Percentiles rank a stretch among this genome's conserved stretches.
phyloP scores from a whole-genome alignment of 2,888 invertebrate genomes.

The Synanthedon formicaeformis region DNA sequence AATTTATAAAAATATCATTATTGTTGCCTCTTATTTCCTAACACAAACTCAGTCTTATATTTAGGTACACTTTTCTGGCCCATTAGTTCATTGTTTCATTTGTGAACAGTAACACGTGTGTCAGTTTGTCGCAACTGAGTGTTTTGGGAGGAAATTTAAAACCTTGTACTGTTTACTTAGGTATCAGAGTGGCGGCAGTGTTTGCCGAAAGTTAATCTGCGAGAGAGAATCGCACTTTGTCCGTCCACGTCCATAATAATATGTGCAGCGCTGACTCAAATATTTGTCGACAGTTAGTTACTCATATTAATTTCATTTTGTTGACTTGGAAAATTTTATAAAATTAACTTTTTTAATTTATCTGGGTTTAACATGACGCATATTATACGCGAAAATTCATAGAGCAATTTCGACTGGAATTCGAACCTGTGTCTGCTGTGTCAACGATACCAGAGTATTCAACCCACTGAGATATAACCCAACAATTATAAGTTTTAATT shows the following conservation, averaged over 20 bases:
- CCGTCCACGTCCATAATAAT: slow-evolving; percentile 3
- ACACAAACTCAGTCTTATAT: background rate
- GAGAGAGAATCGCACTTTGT: slow-evolving; percentile 2
- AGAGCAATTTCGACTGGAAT: too few species aligned
- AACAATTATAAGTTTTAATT: too few species aligned
- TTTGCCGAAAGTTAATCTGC: slow-evolving; percentile 3
- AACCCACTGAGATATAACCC: too few species aligned
- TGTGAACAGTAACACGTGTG: too few species aligned
- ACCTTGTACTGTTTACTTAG: background rate
- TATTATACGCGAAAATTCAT: too few species aligned
- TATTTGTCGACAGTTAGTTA: slow-evolving; percentile 9
- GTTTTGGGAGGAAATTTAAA: background rate
- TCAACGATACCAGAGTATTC: too few species aligned
- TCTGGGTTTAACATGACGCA: too few species aligned
- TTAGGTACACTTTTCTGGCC: background rate
- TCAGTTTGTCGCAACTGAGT: too few species aligned
- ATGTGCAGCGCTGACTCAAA: slow-evolving; percentile 8
- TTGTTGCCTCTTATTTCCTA: too few species aligned
- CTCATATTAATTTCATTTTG: slow-evolving; percentile 2
- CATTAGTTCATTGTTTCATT: background rate
- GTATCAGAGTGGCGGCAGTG: background rate
- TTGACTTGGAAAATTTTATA: background rate
- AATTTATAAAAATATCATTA: too few species aligned
- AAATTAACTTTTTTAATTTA: too few species aligned
- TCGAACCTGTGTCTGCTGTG: too few species aligned